These are phyloP conservation scores for Notodonta dromedarius DNA, from an alignment of 2,888 invertebrate species.

Conservation along the genomic window DNA sequence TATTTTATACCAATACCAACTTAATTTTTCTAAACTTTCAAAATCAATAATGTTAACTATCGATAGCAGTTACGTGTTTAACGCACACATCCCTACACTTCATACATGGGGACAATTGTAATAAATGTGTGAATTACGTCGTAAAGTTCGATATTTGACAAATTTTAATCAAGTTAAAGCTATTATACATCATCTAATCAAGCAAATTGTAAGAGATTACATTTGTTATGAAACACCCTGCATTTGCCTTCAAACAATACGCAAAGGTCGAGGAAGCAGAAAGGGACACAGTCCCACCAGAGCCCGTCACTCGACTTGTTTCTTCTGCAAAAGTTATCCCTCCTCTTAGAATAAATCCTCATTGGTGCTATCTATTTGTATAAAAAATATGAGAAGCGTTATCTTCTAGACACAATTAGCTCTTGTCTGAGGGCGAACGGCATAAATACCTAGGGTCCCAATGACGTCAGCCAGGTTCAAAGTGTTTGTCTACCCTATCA, in stretches of 20 bases:
- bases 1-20: too few relatives aligned
- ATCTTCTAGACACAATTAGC: background rate
- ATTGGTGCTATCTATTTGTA: background rate
- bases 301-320: too few relatives aligned
- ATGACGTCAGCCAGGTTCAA: constrained; percentile 3
- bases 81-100: background rate
- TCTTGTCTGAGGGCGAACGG: background rate
- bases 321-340: too few relatives aligned
- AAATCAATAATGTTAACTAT: background rate
- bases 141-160: constrained; percentile 23
- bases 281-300: too few relatives aligned
- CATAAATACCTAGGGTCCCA: constrained; percentile 2
- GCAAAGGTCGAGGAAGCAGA: too few relatives aligned
- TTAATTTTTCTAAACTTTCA: background rate
- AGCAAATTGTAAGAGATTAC: constrained; percentile 15
- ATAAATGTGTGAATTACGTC: constrained; percentile 35
- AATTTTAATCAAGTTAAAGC: constrained; percentile 36
- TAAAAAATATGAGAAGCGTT: background rate
- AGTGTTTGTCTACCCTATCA: constrained; percentile 4
- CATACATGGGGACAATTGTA: constrained; percentile 19
- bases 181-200: constrained; percentile 30
- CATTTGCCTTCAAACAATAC: too few relatives aligned
- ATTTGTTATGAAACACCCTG: background rate
- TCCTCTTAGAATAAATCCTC: too few relatives aligned
- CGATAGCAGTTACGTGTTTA: background rate